Percentiles rank a stretch among this genome's conserved stretches.
phyloP scores from a whole-genome alignment of 53 echinoderm and acorn worm species.

The Crossaster papposus region DNA sequence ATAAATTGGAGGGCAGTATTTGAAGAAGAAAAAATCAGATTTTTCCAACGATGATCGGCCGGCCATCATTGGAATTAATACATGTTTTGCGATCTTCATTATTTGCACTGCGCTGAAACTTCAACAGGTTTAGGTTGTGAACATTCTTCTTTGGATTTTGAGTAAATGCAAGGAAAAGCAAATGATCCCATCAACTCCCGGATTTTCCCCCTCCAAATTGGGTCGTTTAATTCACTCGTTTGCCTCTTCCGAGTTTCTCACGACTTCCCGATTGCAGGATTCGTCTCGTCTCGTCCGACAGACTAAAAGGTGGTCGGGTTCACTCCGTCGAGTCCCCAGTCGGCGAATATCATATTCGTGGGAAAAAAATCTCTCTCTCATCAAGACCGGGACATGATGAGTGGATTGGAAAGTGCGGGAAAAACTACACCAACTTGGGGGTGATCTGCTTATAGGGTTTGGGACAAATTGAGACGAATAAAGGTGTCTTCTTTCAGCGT shows the following conservation, averaged over 20 bases:
- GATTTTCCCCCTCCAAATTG: neutral
- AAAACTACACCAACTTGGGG: conserved; percentile 3
- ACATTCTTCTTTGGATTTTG: too few relatives aligned
- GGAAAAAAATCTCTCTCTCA: conserved; percentile 30
- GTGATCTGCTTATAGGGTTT: neutral
- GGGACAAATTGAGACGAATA: conserved; percentile 52
- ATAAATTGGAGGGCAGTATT: too few relatives aligned
- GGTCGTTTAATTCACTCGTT: neutral
- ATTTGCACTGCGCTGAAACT: too few relatives aligned
- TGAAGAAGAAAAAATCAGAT: too few relatives aligned
- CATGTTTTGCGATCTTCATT: too few relatives aligned
- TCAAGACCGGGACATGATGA: neutral
- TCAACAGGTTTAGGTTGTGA: too few relatives aligned
- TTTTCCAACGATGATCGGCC: too few relatives aligned
- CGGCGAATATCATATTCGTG: conserved; percentile 46
- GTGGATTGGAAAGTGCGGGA: conserved; percentile 7
- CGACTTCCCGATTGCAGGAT: neutral
- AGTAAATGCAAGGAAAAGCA: neutral
- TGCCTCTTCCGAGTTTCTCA: neutral
- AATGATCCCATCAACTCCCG: neutral
- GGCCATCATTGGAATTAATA: too few relatives aligned
- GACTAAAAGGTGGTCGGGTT: conserved; percentile 13
- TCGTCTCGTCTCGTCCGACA: neutral
- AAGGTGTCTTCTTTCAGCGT: conserved; percentile 58
- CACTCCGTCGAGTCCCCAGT: conserved; percentile 14